phyloP scores from a whole-genome alignment of 1,140 invertebrate genomes.

The Trinorchestia longiramus region DNA sequence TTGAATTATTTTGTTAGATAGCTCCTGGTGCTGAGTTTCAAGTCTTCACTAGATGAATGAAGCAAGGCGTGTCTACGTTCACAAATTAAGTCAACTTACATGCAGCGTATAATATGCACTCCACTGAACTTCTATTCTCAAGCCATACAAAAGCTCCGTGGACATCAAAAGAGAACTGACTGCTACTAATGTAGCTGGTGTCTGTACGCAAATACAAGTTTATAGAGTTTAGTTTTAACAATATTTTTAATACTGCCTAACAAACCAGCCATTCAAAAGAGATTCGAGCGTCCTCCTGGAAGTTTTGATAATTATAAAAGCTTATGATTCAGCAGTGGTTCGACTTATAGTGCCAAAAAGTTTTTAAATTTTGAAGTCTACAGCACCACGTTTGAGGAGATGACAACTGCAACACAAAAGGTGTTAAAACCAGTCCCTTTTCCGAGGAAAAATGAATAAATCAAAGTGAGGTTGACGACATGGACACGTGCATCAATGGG shows the following conservation, averaged over 20 bases:
- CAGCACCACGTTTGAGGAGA: background rate
- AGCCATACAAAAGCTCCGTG: background rate
- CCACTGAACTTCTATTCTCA: too few relatives aligned
- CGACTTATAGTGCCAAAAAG: background rate
- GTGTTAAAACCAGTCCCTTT: background rate
- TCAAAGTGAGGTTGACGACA: background rate
- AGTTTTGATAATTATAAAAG: background rate
- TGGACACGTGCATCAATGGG: background rate
- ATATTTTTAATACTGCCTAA: background rate
- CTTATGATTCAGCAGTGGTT: background rate
- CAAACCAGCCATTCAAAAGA: background rate
- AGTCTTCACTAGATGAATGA: background rate
- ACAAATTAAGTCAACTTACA: background rate
- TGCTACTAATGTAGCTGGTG: background rate
- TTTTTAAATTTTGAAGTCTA: background rate
- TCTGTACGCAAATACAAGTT: background rate
- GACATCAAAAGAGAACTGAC: background rate
- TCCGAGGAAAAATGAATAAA: background rate
- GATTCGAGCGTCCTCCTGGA: background rate
- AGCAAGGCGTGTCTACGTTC: background rate
- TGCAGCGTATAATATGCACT: background rate
- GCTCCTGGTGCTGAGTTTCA: background rate
- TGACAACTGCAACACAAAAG: too few relatives aligned
- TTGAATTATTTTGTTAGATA: background rate
- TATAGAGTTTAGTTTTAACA: background rate